A percentile compares a stretch with the other conserved stretches of the same genome.
Evolutionary conservation across 2,113 vertebrate species (phyloP).

Genomic region (Delphinus delphis): DNA sequence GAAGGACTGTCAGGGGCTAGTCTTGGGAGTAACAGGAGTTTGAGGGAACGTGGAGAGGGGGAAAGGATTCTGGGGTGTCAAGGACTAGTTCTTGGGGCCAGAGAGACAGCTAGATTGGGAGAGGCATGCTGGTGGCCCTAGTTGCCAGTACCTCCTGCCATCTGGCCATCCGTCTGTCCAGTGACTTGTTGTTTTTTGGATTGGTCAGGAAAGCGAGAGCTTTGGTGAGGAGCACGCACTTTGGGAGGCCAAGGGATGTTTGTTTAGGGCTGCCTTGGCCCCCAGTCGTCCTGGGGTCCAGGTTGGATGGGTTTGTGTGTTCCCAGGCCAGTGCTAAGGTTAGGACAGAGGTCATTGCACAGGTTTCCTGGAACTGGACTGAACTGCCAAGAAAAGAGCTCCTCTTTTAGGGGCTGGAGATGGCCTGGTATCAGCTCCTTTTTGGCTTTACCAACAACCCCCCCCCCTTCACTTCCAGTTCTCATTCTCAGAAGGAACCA

Average conservation of each 20-base stretch:
- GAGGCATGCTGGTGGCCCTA: background rate
- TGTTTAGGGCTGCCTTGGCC: background rate
- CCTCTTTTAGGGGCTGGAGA: background rate
- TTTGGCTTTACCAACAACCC: constrained; percentile 17
- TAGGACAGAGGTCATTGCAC: background rate
- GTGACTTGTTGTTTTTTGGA: background rate
- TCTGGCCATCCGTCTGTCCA: background rate
- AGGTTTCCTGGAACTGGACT: background rate
- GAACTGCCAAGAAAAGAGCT: background rate
- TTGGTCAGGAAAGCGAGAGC: background rate
- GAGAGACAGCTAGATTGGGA: background rate
- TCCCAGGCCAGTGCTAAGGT: background rate
- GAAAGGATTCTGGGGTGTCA: background rate
- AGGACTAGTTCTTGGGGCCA: background rate
- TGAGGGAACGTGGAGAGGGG: background rate
- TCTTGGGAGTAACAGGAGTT: background rate
- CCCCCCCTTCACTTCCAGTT: background rate
- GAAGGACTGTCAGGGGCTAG: background rate
- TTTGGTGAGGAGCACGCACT: background rate
- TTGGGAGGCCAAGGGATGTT: background rate
- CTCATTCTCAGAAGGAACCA: background rate
- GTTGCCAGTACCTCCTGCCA: background rate
- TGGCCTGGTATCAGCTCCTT: background rate
- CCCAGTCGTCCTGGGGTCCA: background rate
- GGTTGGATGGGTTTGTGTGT: background rate